These are phyloP conservation scores for Epinephelus coioides DNA, from an alignment of 2,797 vertebrate genomes.

Conservation along the genomic window DNA sequence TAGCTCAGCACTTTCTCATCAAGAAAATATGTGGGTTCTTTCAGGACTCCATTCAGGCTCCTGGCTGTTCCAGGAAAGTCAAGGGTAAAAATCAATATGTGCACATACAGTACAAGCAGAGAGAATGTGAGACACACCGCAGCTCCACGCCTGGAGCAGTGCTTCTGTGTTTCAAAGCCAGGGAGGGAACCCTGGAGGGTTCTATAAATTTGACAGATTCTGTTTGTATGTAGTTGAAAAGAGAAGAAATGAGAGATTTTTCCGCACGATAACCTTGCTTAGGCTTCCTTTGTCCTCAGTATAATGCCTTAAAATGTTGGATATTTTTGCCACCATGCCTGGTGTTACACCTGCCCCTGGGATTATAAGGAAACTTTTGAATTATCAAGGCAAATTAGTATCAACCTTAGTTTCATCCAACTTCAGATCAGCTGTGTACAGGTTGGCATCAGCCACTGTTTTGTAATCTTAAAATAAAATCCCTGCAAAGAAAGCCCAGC, in stretches of 20 bases:
- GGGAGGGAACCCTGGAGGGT: background rate
- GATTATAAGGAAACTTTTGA: background rate
- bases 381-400: background rate
- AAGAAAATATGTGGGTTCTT: constrained; percentile 28
- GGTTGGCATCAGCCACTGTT: background rate
- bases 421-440: background rate
- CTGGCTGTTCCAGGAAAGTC: constrained; percentile 36
- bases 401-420: background rate
- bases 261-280: background rate
- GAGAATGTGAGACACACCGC: constrained; percentile 29
- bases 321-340: background rate
- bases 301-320: background rate
- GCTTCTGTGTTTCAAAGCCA: constrained; percentile 12
- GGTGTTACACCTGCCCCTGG: background rate
- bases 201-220: background rate
- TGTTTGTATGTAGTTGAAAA: constrained; percentile 11
- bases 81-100: constrained; percentile 49
- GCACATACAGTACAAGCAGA: constrained; percentile 31
- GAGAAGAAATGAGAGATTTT: constrained; percentile 10
- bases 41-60: constrained; percentile 20
- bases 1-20: constrained; percentile 19
- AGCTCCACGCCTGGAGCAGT: constrained; percentile 12
- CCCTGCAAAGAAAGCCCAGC: background rate
- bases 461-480: background rate
- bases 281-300: background rate